A percentile compares a stretch with the other conserved stretches of the same genome.
These are phyloP conservation scores for Heterocephalus glaber DNA, from an alignment of 2,113 vertebrate genomes.

Conservation along the genomic window DNA sequence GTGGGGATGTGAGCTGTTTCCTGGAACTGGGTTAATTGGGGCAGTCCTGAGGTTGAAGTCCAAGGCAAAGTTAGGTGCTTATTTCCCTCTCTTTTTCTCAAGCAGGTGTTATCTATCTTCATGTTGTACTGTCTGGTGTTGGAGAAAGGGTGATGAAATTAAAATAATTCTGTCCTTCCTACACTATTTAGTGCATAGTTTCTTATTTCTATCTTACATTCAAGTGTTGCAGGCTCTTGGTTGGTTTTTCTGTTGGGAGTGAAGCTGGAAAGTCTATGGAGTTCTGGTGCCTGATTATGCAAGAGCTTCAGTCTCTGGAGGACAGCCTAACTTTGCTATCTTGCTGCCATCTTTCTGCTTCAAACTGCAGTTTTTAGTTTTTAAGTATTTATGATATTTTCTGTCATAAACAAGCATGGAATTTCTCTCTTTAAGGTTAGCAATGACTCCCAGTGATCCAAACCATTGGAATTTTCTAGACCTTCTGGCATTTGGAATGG, in stretches of 20 bases:
- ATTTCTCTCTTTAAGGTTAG: background rate
- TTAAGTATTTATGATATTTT: constrained; percentile 3
- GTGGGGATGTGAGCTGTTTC: background rate
- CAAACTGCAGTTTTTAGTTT: background rate
- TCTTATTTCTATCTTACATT: background rate
- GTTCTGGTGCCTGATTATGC: background rate
- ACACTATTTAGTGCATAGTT: background rate
- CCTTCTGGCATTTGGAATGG: background rate
- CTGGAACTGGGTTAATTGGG: background rate
- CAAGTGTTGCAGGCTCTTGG: background rate
- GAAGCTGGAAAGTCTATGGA: background rate
- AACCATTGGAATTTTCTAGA: background rate
- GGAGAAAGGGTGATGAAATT: background rate
- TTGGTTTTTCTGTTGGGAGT: background rate
- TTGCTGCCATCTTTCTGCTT: background rate
- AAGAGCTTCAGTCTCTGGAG: background rate
- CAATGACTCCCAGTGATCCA: background rate
- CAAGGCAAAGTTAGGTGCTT: background rate
- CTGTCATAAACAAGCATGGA: background rate
- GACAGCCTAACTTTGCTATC: background rate
- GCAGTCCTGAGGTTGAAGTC: background rate
- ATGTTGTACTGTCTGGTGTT: background rate
- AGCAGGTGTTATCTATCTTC: background rate
- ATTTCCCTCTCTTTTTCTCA: background rate
- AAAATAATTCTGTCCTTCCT: background rate